Evolutionary conservation across 2,113 vertebrate genomes (phyloP).

Genomic region (Peucedramus taeniatus): DNA sequence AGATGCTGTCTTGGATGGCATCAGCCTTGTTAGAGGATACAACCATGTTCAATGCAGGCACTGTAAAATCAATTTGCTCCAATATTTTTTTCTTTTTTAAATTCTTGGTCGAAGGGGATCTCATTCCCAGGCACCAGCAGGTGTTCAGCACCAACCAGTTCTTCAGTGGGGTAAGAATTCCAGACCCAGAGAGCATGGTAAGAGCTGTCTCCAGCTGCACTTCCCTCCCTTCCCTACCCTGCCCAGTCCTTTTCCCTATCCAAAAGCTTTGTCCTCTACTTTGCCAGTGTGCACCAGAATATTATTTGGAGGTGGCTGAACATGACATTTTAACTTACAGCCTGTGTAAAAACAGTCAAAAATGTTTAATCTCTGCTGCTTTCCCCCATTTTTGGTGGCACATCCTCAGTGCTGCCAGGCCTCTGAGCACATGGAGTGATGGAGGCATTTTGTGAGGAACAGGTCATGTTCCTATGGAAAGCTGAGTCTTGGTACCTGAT

Average conservation of each 20-base stretch:
- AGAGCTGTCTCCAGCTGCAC: neutral
- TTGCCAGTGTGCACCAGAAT: neutral
- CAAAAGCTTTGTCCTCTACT: neutral
- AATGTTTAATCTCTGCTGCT: neutral
- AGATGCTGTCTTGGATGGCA: neutral
- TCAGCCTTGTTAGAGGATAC: neutral
- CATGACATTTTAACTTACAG: neutral
- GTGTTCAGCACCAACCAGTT: conserved; percentile 96
- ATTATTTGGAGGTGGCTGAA: neutral
- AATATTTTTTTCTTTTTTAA: neutral
- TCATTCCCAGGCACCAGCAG: conserved; percentile 94
- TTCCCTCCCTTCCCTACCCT: neutral
- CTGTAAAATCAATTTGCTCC: neutral
- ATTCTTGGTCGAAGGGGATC: conserved; percentile 79
- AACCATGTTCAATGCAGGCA: neutral
- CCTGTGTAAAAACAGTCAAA: neutral
- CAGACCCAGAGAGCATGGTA: conserved; percentile 88
- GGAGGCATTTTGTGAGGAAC: neutral
- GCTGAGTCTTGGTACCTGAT: neutral
- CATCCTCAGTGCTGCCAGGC: neutral
- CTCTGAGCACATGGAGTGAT: rapidly evolving
- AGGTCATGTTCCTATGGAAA: neutral
- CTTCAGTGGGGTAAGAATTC: conserved; percentile 91
- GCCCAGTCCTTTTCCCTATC: neutral
- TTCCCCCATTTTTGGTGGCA: neutral